Evolutionary conservation across 2,888 invertebrate genomes (phyloP), one percentile per base, ranked within the genome.

Genomic region (Amiota communis): DNA sequence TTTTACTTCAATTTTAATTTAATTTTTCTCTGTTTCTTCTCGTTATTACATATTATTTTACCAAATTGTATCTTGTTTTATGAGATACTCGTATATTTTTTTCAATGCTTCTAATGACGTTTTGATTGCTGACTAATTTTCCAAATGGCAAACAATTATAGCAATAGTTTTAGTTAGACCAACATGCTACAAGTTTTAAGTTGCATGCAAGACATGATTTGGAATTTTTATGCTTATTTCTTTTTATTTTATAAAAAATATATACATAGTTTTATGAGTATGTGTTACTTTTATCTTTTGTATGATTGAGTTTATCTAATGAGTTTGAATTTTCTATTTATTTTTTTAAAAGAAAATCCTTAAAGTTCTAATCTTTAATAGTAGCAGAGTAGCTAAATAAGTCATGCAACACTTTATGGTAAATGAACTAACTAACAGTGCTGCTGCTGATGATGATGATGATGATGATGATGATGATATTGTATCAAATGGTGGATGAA

Each of bases 61-160:
- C 53, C 57, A 57, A 57, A 15, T 57, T 57, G n/a, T 17, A 36
- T 36, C 36, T 36, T 36, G 36, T 36, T 36, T 36, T 36, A 36
- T 36, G 36, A 36, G 36, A 36, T 36, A 36, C 6, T 6, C 8
- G 36, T 36, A 6, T n/a, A 51, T 51, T 59, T 59, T 59, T 20
- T 70, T 59, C 6, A 4, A 36, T 0, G 36, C 36, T 36, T 47
- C 65, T 65, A 72, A 72, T 65, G 65, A 72, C 71, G 48, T 72
- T 72, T 72, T 72, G 71, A 72, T 72, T 72, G 65, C 67, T 72
- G 71, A 65, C 71, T 72, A 72, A 72, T 72, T 72, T 64, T 53
- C 12, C 67, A 68, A 17, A 68, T 68, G 67, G 67, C 67, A 20
- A 15, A 20, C 59, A 74, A 74, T 70, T 23, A 36, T 36, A 6